These are phyloP conservation scores for Plemyria rubiginata DNA, from an alignment of 2,888 invertebrate genomes.

Conservation along the genomic window DNA sequence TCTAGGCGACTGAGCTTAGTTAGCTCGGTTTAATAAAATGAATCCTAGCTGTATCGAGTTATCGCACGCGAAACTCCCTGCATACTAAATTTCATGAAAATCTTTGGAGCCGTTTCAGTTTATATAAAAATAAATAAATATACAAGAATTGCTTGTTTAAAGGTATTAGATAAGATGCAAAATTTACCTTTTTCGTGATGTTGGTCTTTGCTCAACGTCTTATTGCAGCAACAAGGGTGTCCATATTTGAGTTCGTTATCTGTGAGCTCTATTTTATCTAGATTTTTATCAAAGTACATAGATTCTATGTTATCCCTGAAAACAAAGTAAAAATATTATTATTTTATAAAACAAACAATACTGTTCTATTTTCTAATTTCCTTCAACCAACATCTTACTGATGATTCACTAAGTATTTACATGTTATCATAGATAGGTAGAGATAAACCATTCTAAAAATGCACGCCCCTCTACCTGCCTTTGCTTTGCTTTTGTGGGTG, in stretches of 20 bases:
- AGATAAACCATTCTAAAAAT: too few species aligned
- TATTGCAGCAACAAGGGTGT: constrained; percentile 36
- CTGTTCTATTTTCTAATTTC: not conserved
- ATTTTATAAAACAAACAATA: not conserved
- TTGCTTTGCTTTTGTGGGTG: too few species aligned
- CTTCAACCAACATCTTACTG: not conserved
- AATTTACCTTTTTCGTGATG: constrained; percentile 35
- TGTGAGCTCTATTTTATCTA: constrained; percentile 25
- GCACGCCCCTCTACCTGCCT: too few species aligned
- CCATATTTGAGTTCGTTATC: constrained; percentile 29
- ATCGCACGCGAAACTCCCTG: too few species aligned
- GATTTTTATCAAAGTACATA: constrained; percentile 52
- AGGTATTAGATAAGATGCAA: too few species aligned
- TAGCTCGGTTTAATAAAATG: too few species aligned
- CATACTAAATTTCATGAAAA: too few species aligned
- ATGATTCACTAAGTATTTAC: not conserved
- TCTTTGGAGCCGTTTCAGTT: too few species aligned
- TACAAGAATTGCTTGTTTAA: too few species aligned
- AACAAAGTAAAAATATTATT: constrained; percentile 27
- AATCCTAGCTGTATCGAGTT: too few species aligned
- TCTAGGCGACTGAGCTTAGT: too few species aligned
- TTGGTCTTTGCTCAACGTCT: constrained; percentile 26
- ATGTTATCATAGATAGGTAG: not conserved
- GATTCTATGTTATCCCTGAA: constrained; percentile 69
- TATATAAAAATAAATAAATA: too few species aligned